phyloP scores from a whole-genome alignment of 2,888 invertebrate genomes.

The Pteria penguin region DNA sequence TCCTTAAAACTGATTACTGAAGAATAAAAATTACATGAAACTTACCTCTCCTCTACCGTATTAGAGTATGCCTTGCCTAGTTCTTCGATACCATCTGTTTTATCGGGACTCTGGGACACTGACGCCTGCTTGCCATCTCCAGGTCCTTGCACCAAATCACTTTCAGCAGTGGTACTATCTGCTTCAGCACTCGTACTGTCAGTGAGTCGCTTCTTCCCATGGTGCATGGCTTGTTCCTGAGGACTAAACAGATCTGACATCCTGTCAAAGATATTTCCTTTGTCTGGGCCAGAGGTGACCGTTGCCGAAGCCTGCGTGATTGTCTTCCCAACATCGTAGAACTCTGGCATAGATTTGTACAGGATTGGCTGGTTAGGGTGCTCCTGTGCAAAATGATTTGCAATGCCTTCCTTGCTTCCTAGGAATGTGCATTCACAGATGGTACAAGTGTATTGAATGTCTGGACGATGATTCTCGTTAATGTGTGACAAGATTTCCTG shows the following conservation, averaged over 20 bases:
- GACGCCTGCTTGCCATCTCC: not conserved
- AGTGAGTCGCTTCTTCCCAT: slow-evolving; percentile 26
- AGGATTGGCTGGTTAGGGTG: slow-evolving; percentile 62
- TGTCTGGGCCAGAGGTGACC: slow-evolving; percentile 32
- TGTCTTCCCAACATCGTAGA: slow-evolving; percentile 56
- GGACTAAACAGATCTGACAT: slow-evolving; percentile 54
- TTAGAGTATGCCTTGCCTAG: slow-evolving; percentile 28
- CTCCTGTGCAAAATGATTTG: slow-evolving; percentile 56
- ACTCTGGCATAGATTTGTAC: slow-evolving; percentile 60
- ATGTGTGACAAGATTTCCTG: slow-evolving; percentile 59
- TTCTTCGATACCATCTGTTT: slow-evolving; percentile 40
- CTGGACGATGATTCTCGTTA: slow-evolving; percentile 51
- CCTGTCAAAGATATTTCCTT: slow-evolving; percentile 62
- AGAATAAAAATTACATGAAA: not conserved
- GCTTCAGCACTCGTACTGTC: slow-evolving; percentile 64
- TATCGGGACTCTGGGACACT: not conserved
- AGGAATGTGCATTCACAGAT: slow-evolving; percentile 59
- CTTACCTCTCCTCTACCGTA: not conserved
- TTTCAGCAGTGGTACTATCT: slow-evolving; percentile 61
- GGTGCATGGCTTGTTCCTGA: slow-evolving; percentile 11
- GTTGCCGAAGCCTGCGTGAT: slow-evolving; percentile 22
- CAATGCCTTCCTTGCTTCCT: slow-evolving; percentile 55
- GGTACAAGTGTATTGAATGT: slow-evolving; percentile 64
- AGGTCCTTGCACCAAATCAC: slow-evolving; percentile 7
- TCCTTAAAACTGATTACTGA: not conserved